These are phyloP conservation scores for Habrosyne pyritoides DNA, from an alignment of 2,888 invertebrate species.

Conservation along the genomic window DNA sequence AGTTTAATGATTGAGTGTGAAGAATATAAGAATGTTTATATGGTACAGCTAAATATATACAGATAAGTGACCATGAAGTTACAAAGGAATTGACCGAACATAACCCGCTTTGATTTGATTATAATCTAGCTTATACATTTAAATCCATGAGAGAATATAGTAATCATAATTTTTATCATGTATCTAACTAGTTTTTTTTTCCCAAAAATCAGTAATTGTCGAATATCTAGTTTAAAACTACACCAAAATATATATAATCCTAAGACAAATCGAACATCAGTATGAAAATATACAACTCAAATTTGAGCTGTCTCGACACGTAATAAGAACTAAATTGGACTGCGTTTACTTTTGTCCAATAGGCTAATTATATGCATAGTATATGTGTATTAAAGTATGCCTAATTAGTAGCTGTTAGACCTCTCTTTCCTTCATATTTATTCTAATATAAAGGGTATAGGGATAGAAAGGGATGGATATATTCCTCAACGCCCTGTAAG, in stretches of 20 bases:
- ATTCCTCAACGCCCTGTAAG: conserved; percentile 12
- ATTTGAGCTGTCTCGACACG: not conserved
- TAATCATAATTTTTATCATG: not conserved
- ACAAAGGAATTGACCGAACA: not conserved
- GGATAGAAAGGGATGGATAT: conserved; percentile 35
- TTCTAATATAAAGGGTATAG: conserved; percentile 67
- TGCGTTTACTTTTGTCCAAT: conserved; percentile 31
- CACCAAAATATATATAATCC: not conserved
- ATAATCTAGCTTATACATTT: not conserved
- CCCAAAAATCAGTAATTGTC: not conserved
- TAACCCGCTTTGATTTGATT: not conserved
- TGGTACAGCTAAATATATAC: no score
- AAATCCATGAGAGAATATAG: not conserved
- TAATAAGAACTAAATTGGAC: conserved; percentile 14
- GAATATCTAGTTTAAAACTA: not conserved
- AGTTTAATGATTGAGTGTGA: not conserved
- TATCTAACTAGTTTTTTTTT: not conserved
- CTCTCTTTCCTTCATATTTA: conserved; percentile 73
- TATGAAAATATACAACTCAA: not conserved
- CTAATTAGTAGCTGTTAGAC: conserved; percentile 35
- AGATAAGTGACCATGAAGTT: not conserved
- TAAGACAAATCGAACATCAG: not conserved
- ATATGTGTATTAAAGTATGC: conserved; percentile 69
- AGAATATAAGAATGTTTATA: not conserved
- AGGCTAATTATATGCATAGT: conserved; percentile 72